phyloP scores from a whole-genome alignment of 2,888 invertebrate species.

The Argyresthia goedartella region DNA sequence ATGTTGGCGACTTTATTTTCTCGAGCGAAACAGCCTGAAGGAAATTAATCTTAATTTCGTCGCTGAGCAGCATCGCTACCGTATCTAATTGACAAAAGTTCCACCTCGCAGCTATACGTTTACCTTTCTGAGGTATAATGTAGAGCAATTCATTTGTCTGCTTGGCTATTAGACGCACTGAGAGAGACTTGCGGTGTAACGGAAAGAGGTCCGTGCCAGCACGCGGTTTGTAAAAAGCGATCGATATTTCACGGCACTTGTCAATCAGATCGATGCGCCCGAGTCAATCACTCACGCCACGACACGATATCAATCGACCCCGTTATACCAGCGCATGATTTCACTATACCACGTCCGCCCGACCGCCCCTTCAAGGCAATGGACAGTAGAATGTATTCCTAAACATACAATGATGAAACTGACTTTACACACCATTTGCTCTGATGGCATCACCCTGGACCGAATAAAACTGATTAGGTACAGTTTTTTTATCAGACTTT shows the following conservation, averaged over 20 bases:
- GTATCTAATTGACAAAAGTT: slow-evolving; percentile 52
- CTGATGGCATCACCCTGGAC: neutral
- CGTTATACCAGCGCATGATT: slow-evolving; percentile 25
- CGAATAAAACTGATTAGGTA: no score
- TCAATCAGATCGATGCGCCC: slow-evolving; percentile 54
- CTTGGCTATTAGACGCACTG: neutral
- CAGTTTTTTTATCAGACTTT: no score
- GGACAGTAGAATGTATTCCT: neutral
- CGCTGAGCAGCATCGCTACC: slow-evolving; percentile 43
- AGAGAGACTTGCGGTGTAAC: slow-evolving; percentile 4
- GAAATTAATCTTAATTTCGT: no score
- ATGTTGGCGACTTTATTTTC: no score
- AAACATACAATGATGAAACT: neutral
- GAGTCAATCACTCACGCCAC: slow-evolving; percentile 34
- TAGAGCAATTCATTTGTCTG: slow-evolving; percentile 18
- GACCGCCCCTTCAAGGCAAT: neutral
- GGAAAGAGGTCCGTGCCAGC: slow-evolving; percentile 30
- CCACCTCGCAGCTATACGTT: slow-evolving; percentile 2
- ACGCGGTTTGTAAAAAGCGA: slow-evolving; percentile 9
- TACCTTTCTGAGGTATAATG: slow-evolving; percentile 12
- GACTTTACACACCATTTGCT: neutral
- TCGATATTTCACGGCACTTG: slow-evolving; percentile 53
- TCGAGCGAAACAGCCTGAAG: no score
- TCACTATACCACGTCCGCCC: slow-evolving; percentile 15
- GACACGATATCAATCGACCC: slow-evolving; percentile 45